Evolutionary conservation across 1,140 invertebrate genomes (phyloP), one percentile per base, ranked within the genome.

Genomic region (Armadillidium nasatum): DNA sequence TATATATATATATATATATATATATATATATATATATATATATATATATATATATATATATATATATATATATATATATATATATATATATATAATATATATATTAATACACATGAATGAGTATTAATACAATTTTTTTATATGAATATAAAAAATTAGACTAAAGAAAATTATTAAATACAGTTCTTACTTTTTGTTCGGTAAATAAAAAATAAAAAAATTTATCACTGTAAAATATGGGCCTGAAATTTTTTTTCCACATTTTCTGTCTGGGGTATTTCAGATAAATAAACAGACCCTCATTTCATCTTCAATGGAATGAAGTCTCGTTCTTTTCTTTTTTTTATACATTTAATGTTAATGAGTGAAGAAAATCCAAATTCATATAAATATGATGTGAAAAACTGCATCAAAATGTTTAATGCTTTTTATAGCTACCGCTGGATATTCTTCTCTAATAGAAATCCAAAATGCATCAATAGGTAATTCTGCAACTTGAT

Each of bases 361-460:
- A 11, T 69, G 22, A 69, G 43, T 23, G 22, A 69, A 69, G 68
- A 69, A 69, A 11, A 69, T 43, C 68, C 68, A 0, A 69, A 43
- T 69, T 69, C 68, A 69, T 15, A 69, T n/a, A 69, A 10, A 43
- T 69, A 69, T 11, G 68, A 69, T 23, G 68, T 69, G 1, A 15
- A 9, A 69, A 69, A 69, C 68, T 69, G 68, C 68, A 69, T 11
- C 68, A 69, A n/a, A 69, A 69, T 69, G 10, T 6, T 9, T 22
- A 69, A 11, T 23, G 68, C 68, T 69, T 69, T 69, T 69, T 69
- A n/a, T n/a, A 43, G 68, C 68, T 23, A 69, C 68, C 43, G 68
- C 4, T 0, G 68, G 68, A n/a, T 66, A 22, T 66, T 66, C 60
- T 66, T 22, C 60, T 66, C 21, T 66, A 22, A 66, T 66, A 22